Conservation (phyloP, 2,888 invertebrate genomes). For the Seira sanloemensis region DNA sequence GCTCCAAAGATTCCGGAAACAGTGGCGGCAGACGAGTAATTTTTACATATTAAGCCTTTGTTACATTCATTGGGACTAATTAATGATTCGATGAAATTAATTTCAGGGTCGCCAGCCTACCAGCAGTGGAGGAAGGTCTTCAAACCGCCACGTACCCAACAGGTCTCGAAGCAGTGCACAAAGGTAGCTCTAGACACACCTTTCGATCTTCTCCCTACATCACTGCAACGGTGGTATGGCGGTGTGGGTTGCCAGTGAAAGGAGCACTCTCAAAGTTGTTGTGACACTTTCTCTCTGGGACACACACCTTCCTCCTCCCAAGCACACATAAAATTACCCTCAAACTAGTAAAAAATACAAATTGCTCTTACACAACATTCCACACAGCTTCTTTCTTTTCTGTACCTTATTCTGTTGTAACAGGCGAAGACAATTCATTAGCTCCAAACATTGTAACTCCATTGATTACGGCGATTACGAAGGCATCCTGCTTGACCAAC, state of each 20-base stretch:
- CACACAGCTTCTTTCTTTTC: slow-evolving; percentile 22
- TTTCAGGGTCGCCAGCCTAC: slow-evolving; percentile 60
- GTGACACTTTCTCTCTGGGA: slow-evolving; percentile 53
- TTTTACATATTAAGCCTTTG: background rate
- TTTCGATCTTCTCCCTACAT: slow-evolving; percentile 26
- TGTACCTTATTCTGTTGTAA: slow-evolving; percentile 41
- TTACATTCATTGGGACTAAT: background rate
- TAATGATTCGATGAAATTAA: background rate
- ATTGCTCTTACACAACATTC: background rate
- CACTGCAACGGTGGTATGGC: slow-evolving; percentile 48
- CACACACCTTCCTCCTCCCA: slow-evolving; percentile 54
- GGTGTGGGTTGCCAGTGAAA: slow-evolving; percentile 59
- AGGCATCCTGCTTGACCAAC: slow-evolving; percentile 56
- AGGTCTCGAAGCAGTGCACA: slow-evolving; percentile 66
- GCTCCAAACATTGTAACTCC: slow-evolving; percentile 59
- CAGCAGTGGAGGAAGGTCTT: slow-evolving; percentile 48
- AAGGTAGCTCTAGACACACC: slow-evolving; percentile 60
- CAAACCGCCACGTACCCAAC: slow-evolving; percentile 37
- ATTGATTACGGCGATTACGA: slow-evolving; percentile 74
- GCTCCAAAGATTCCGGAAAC: slow-evolving; percentile 75
- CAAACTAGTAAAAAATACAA: slow-evolving; percentile 29
- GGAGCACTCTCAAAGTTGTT: slow-evolving; percentile 25
- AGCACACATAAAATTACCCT: slow-evolving; percentile 28
- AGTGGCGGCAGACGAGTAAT: slow-evolving; percentile 68
- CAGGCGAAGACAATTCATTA: slow-evolving; percentile 66